Evolutionary conservation across 2,888 invertebrate species (phyloP), one percentile per base, ranked within the genome.

Genomic region (Cryptops parisi): DNA sequence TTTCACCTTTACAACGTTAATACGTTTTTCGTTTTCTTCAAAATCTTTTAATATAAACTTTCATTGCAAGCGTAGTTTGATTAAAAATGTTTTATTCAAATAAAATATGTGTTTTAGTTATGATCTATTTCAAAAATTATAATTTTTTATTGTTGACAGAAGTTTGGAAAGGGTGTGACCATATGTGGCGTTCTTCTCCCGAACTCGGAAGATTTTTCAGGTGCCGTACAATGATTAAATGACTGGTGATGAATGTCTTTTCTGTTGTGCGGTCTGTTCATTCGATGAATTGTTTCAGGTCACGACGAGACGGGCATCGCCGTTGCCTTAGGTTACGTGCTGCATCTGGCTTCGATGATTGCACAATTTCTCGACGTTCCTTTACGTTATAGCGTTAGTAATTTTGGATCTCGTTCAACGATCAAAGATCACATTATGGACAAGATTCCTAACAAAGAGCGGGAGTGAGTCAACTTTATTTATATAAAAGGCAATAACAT

Each of bases 291-390:
- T 9, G 22, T 3, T 58, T 24, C 59, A 70, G 79, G 79, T 62
- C 73, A 76, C 55, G 76, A 76, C 45, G 82, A 84, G 57, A 74
- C 75, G 21, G 80, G 77, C 70, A 73, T 88, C 52, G 79, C 88
- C 0, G 86, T 88, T n/a, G 87, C 88, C 0, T 74, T 91, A 2
- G 91, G 93, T 5, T 85, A 82, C 66, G 83, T 84, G 9, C 82
- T 87, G 17, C 93, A 94, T 65, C 75, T 86, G 17, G 76, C 86
- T 0, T 77, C 82, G 56, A 80, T 91, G 73, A 79, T 88, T 47
- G 82, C 89, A 1, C 79, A 79, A 47, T 77, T 94, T 62, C 73
- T 96, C 49, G 81, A 86, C 67, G 79, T 87, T 61, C 90, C 94
- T 27, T 72, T 91, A 21, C 74, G 93, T 39, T 93, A 94, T 70